phyloP scores from a whole-genome alignment of 2,113 vertebrate genomes.

The Cyprinodon tularosa region DNA sequence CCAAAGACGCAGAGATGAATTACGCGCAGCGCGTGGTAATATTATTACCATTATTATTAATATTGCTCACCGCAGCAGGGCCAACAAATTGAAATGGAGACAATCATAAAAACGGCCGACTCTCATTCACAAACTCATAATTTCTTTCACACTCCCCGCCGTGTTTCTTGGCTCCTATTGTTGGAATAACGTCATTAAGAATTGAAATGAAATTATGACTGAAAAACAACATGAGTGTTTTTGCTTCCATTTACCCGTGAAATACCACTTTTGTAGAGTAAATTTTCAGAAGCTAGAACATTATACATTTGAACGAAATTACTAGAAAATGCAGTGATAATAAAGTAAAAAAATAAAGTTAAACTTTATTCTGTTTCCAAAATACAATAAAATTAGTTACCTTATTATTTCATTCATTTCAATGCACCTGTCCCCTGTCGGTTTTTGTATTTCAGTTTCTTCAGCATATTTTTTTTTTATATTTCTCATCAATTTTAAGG shows the following conservation, averaged over 20 bases:
- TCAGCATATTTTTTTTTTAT: too few species aligned
- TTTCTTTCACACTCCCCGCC: background rate
- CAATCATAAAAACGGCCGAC: slow-evolving; percentile 25
- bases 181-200: slow-evolving; percentile 3
- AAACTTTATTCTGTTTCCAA: background rate
- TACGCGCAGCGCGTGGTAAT: slow-evolving; percentile 61
- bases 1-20: slow-evolving; percentile 63
- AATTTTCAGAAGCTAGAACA: background rate
- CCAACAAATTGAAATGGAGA: slow-evolving; percentile 45
- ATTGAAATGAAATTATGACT: slow-evolving; percentile 34
- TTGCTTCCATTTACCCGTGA: slow-evolving; percentile 6
- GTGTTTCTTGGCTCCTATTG: background rate
- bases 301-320: background rate
- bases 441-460: background rate
- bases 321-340: background rate
- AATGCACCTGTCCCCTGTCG: background rate
- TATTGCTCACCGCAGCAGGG: slow-evolving; percentile 56
- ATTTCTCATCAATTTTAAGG: too few species aligned
- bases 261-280: background rate
- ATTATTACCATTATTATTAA: slow-evolving; percentile 22
- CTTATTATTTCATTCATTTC: background rate
- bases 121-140: slow-evolving; percentile 26
- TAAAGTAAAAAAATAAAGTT: background rate
- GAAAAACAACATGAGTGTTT: slow-evolving; percentile 16
- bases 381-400: background rate